phyloP scores from a whole-genome alignment of 1,140 invertebrate species.

The Berghia stephanieae region DNA sequence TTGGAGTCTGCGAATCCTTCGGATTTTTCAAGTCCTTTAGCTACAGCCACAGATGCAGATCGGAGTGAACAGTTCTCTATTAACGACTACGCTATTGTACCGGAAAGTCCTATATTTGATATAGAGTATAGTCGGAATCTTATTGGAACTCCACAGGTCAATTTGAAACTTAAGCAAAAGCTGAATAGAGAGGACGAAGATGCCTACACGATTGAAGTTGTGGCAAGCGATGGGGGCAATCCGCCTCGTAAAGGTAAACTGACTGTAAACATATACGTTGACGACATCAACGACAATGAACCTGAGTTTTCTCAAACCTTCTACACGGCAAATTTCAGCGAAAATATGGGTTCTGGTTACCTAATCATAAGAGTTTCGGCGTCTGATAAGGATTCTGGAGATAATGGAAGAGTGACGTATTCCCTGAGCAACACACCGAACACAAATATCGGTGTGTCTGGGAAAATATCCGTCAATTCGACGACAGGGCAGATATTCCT shows the following conservation, averaged over 20 bases:
- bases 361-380: conserved; percentile 75
- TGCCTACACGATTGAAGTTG: conserved; percentile 82
- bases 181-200: conserved; percentile 85
- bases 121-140: conserved; percentile 31
- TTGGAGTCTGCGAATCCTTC: conserved; percentile 65
- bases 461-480: conserved; percentile 20
- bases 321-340: conserved; percentile 78
- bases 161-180: conserved; percentile 62
- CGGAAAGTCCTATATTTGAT: conserved; percentile 34
- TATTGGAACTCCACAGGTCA: conserved; percentile 36
- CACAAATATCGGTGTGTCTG: conserved; percentile 4
- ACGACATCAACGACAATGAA: conserved; percentile 91
- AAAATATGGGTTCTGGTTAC: conserved; percentile 45
- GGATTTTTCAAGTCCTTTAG: conserved; percentile 75
- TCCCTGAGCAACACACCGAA: conserved; percentile 48
- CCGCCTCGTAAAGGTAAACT: conserved; percentile 86
- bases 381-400: conserved; percentile 85
- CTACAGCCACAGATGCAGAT: conserved; percentile 48
- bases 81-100: conserved; percentile 40
- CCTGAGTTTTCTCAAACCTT: conserved; percentile 81
- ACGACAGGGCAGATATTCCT: conserved; percentile 28
- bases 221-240: conserved; percentile 90
- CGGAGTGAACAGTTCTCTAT: conserved; percentile 70
- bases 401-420: conserved; percentile 88
- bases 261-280: conserved; percentile 77